Evolutionary conservation across 2,113 vertebrate species (phyloP).

Genomic region (Channa argus): DNA sequence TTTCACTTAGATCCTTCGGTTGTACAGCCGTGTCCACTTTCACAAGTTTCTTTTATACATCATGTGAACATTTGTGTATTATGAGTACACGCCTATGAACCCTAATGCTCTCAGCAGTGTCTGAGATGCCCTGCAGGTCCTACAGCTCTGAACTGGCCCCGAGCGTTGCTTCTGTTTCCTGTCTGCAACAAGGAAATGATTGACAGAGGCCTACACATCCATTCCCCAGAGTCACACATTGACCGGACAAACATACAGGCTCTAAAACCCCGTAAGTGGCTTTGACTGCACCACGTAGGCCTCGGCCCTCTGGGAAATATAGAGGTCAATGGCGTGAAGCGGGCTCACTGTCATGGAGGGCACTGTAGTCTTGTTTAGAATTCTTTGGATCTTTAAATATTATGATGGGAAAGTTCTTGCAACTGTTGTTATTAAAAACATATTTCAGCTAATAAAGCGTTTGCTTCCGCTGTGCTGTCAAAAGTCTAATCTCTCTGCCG

Average conservation of each 20-base stretch:
- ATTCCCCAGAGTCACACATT: conserved; percentile 55
- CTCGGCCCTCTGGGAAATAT: conserved; percentile 45
- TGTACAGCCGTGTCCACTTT: too few relatives aligned
- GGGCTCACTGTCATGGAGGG: conserved; percentile 19
- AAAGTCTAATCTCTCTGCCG: conserved; percentile 22
- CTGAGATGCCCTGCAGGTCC: conserved; percentile 4
- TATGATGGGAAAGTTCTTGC: conserved; percentile 12
- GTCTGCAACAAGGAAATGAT: conserved; percentile 52
- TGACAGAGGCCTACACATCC: conserved; percentile 65
- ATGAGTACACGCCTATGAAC: neutral
- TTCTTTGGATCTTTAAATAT: conserved; percentile 42
- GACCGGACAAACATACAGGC: conserved; percentile 68
- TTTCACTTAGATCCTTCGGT: too few relatives aligned
- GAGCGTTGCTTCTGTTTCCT: conserved; percentile 22
- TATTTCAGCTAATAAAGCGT: conserved; percentile 36
- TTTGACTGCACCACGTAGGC: conserved; percentile 51
- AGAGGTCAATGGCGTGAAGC: conserved; percentile 57
- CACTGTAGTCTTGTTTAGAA: conserved; percentile 21
- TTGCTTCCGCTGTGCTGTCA: conserved; percentile 17
- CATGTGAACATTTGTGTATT: too few relatives aligned
- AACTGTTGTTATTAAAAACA: conserved; percentile 27
- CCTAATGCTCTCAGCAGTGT: conserved; percentile 1
- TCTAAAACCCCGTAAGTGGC: conserved; percentile 69
- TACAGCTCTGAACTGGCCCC: conserved; percentile 32
- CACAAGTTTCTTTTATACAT: too few relatives aligned